Base-by-base conservation (phyloP, 2,797 vertebrate species). In the Tapirus indicus region DNA sequence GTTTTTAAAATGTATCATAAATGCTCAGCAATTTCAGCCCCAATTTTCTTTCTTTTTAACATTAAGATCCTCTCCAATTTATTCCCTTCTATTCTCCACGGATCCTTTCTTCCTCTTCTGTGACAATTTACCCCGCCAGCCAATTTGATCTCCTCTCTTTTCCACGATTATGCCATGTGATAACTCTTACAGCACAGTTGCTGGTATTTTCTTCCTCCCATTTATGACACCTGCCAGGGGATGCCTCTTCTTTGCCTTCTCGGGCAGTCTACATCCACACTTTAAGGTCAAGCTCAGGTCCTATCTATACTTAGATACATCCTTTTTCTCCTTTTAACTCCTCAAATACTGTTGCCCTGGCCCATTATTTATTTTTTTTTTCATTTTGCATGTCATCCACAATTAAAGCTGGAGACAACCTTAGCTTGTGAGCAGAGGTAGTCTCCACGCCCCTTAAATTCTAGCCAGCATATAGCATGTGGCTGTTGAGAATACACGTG, bases 1-100 rank as follows among this genome's bases (percentile, higher is more conserved):
- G 66, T 89, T 93, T 97, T 94, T 32, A 80, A 97, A 97, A 86
- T 56, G 11, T 88, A 86, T 87, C 78, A 80, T 80, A 96, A 95
- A 75, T 79, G 74, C 23, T 89, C 44, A 95, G 44, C 49, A 87
- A 85, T 96, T 84, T 93, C 20, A 84, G 64, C 11, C 27, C 69
- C 1, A 2, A 21, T 79, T 35, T 77, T 87, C 17, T 95, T 64
- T 77, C 41, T 71, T 92, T 90, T 90, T 72, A 88, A 58, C 12
- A 86, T 69, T 54, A 62, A 23, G 25, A 77, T 62, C 14, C 20
- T 29, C n/a, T 96, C n/a, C 44, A 54, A 32, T 74, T 94, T 82
- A 25, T 54, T 86, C 44, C 54, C 16, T 47, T 78, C 52, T 41
- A n/a, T 68, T 94, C 41, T 23, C 58, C 35, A 83, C 20, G 56